Conservation (phyloP, 2,797 vertebrate species). For the Chaunax sp. region DNA sequence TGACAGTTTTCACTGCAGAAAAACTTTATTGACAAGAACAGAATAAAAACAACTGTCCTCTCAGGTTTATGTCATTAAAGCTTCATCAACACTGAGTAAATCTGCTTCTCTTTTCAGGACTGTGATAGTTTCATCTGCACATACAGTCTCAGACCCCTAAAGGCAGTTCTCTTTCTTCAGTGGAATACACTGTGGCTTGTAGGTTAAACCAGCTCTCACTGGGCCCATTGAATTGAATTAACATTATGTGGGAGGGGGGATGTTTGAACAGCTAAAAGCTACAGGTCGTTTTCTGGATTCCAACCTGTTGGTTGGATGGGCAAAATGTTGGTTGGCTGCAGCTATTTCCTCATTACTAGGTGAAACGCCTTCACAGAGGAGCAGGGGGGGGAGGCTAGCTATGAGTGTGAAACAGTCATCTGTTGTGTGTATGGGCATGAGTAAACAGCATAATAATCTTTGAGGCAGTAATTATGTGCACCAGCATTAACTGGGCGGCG, state of each 20-base stretch:
- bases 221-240: constrained; percentile 56
- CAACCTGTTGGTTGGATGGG: constrained; percentile 51
- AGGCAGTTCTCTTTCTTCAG: constrained; percentile 8
- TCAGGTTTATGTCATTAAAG: background rate
- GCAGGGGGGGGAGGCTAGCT: constrained; percentile 17
- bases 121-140: background rate
- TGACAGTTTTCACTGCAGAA: too few relatives aligned
- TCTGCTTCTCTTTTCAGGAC: background rate
- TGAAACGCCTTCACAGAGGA: constrained; percentile 47
- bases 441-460: constrained; percentile 78
- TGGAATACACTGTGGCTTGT: constrained; percentile 19
- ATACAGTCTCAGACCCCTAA: constrained; percentile 7
- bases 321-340: constrained; percentile 66
- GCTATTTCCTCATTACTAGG: constrained; percentile 61
- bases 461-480: constrained; percentile 71
- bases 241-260: constrained; percentile 51
- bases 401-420: constrained; percentile 64
- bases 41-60: constrained; percentile 3
- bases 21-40: background rate
- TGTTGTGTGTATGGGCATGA: constrained; percentile 70
- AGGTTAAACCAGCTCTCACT: constrained; percentile 46
- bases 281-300: constrained; percentile 65
- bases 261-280: constrained; percentile 73
- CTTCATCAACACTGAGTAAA: background rate
- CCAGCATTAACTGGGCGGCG: constrained; percentile 39